phyloP scores from a whole-genome alignment of 2,888 invertebrate species.

The Synergus itoensis region DNA sequence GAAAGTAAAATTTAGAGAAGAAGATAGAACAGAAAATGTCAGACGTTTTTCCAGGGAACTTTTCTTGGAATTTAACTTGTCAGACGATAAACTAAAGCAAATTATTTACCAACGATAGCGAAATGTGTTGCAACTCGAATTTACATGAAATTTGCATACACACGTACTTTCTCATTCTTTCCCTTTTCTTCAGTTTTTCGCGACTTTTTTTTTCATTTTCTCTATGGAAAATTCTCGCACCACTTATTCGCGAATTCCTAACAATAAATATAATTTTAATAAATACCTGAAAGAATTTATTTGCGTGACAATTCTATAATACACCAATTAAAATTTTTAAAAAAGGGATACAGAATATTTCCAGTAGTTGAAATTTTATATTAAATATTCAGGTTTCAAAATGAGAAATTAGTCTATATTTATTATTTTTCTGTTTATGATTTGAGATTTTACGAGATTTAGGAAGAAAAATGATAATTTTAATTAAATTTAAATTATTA shows the following conservation, averaged over 20 bases:
- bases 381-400: not conserved
- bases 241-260: not conserved
- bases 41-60: not conserved
- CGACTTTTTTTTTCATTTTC: not conserved
- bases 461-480: not conserved
- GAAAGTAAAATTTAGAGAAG: not conserved
- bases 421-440: slow-evolving; percentile 14
- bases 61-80: not conserved
- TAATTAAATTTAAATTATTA: no score
- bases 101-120: not conserved
- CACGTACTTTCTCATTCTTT: not conserved
- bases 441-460: not conserved
- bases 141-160: slow-evolving; percentile 8
- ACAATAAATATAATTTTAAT: not conserved
- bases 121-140: not conserved
- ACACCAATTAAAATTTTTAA: not conserved
- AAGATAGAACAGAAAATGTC: not conserved
- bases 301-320: not conserved
- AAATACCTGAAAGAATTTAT: no score
- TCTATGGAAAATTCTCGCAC: not conserved
- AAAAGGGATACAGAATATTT: no score
- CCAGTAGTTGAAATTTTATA: not conserved
- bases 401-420: not conserved
- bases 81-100: not conserved
- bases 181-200: not conserved